phyloP scores from a whole-genome alignment of 2,113 vertebrate genomes.

The Mormyrus lacerda region DNA sequence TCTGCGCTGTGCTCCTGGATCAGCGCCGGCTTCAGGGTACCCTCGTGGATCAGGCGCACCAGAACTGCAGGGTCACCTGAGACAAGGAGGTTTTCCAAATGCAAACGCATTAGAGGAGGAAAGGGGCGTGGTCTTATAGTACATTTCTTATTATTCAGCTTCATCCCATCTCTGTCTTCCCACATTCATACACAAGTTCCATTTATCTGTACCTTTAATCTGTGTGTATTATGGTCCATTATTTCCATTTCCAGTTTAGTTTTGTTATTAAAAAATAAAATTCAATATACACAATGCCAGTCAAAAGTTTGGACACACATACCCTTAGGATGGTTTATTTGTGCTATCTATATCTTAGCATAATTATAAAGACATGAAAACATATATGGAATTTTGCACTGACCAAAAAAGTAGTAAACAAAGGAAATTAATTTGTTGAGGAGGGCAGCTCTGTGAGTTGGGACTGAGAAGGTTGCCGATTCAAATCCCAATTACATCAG shows the following conservation, averaged over 20 bases:
- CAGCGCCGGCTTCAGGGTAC: slow-evolving; percentile 69
- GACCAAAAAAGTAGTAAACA: not conserved
- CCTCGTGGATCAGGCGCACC: slow-evolving; percentile 82
- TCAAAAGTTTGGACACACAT: not conserved
- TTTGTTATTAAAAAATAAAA: not conserved
- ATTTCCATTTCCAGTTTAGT: not conserved
- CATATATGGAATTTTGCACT: not conserved
- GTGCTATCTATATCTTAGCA: not conserved
- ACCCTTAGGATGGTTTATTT: not conserved
- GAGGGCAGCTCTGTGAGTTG: not conserved
- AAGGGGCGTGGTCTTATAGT: not conserved
- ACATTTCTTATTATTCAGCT: not conserved
- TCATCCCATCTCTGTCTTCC: not conserved
- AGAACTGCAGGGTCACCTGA: slow-evolving; percentile 75
- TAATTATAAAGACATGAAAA: not conserved
- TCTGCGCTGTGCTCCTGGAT: slow-evolving; percentile 68
- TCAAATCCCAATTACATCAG: not conserved
- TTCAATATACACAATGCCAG: not conserved
- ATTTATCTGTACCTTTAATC: not conserved
- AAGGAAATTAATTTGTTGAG: not conserved
- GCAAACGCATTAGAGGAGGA: too few relatives aligned
- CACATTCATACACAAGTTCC: not conserved
- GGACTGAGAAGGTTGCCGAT: not conserved
- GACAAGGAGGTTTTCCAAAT: slow-evolving; percentile 21
- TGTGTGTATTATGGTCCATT: not conserved